Evolutionary conservation across 2,797 vertebrate genomes (phyloP), one percentile per base, ranked within the genome.

Genomic region (Phalanger gymnotis): DNA sequence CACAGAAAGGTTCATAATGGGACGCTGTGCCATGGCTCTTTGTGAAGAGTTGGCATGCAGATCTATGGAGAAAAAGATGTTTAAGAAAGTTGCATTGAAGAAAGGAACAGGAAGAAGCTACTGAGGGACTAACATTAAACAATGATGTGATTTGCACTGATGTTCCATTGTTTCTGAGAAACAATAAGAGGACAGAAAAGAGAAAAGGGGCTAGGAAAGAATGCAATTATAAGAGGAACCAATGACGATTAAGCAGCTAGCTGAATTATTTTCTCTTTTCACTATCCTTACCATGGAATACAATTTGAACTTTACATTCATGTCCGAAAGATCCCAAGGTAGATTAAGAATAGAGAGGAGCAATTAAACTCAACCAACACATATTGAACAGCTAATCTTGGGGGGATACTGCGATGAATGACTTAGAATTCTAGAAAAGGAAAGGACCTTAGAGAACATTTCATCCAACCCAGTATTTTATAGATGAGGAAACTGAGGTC

Each of bases 1-100:
- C n/a, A 52, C 90, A 94, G 54, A 97, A 95, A 97, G 92, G 96
- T 96, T 96, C 92, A 90, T 97, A 93, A 91, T 52, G 2, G 40
- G 54, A 96, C 93, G 51, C 12, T 51, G 40, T 87, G 73, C 73
- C 73, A 51, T 10, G 5, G 25, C 90, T 90, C 53, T 90, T 54
- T 90, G 30, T 90, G 34, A 54, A 30, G 30, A 90, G 93, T 12
- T 93, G 54, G 4, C 94, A 95, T 22, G 22, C 1, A 95, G 5
- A 53, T 92, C 31, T 73, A 90, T 61, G 52, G 94, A 94, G 40
- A 14, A 93, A 53, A 97, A 97, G 95, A 92, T 95, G 92, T 95
- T 81, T 87, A 53, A 93, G 91, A 22, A 91, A 27, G 0, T 54
- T 91, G 51, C 14, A 0, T 27, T 94, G 94, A 96, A 91, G n/a